Evolutionary conservation across 2,797 vertebrate species (phyloP).

Genomic region (Notolabrus celidotus): DNA sequence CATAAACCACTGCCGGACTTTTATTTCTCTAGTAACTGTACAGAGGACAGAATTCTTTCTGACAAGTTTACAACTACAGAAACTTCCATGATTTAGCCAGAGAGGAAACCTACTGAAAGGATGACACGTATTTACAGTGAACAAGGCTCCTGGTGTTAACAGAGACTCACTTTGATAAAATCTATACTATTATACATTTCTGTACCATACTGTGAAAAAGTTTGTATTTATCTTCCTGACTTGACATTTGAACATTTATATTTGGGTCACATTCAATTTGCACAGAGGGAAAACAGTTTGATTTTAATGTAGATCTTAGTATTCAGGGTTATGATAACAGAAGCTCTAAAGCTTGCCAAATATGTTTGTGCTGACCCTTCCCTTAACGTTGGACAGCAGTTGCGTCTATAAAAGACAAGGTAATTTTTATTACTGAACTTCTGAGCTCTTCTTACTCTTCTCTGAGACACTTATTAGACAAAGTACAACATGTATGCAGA

Average conservation of each 20-base stretch:
- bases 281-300: conserved; percentile 37
- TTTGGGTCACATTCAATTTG: conserved; percentile 38
- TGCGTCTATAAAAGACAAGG: conserved; percentile 43
- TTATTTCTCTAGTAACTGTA: no score
- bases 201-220: conserved; percentile 36
- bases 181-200: conserved; percentile 7
- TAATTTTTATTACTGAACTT: conserved; percentile 35
- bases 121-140: conserved; percentile 1
- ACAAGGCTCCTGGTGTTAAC: neutral
- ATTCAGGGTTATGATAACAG: conserved; percentile 62
- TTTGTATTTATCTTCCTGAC: conserved; percentile 20
- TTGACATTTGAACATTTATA: conserved; percentile 19
- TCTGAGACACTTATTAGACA: conserved; percentile 27
- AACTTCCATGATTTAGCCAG: neutral
- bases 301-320: conserved; percentile 34
- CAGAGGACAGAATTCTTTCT: conserved; percentile 13
- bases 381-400: conserved; percentile 16
- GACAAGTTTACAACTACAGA: conserved; percentile 11
- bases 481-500: conserved; percentile 12
- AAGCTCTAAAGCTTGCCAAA: conserved; percentile 58
- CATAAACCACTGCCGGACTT: conserved; percentile 3
- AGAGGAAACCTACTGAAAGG: neutral
- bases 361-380: conserved; percentile 29
- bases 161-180: conserved; percentile 41
- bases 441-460: conserved; percentile 27